Percentiles rank a stretch among this genome's conserved stretches.
These are phyloP conservation scores for Plemyria rubiginata DNA, from an alignment of 2,888 invertebrate species.

Conservation along the genomic window DNA sequence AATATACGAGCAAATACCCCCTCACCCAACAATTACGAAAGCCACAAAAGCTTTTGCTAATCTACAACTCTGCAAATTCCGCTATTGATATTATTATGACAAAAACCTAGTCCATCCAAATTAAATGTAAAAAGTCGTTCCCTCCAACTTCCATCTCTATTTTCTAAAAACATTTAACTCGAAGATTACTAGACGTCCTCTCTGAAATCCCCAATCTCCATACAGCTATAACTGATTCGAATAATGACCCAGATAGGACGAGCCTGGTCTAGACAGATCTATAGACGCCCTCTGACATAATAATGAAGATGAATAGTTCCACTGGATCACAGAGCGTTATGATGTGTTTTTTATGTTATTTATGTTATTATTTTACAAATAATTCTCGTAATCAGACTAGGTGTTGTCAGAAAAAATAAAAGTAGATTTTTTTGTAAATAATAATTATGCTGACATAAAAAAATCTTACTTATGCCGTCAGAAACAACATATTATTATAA, in stretches of 20 bases:
- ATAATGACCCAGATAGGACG: constrained; percentile 10
- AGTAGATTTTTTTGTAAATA: too few relatives aligned
- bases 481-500: too few relatives aligned
- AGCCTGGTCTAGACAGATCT: constrained; percentile 12
- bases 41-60: constrained; percentile 20
- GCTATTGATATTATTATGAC: background rate
- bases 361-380: background rate
- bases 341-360: background rate
- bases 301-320: background rate
- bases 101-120: background rate
- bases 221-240: background rate
- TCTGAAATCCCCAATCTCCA: background rate
- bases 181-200: too few relatives aligned
- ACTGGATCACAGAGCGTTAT: background rate
- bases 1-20: background rate
- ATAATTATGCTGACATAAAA: too few relatives aligned
- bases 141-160: too few relatives aligned
- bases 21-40: background rate
- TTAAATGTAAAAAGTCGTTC: too few relatives aligned
- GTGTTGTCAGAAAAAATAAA: too few relatives aligned
- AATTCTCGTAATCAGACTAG: too few relatives aligned
- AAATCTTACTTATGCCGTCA: too few relatives aligned
- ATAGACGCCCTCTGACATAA: background rate
- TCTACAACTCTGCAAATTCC: constrained; percentile 1
- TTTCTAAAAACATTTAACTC: too few relatives aligned